Conservation (phyloP, 2,888 invertebrate species). For the Himalopsyche japonica region DNA sequence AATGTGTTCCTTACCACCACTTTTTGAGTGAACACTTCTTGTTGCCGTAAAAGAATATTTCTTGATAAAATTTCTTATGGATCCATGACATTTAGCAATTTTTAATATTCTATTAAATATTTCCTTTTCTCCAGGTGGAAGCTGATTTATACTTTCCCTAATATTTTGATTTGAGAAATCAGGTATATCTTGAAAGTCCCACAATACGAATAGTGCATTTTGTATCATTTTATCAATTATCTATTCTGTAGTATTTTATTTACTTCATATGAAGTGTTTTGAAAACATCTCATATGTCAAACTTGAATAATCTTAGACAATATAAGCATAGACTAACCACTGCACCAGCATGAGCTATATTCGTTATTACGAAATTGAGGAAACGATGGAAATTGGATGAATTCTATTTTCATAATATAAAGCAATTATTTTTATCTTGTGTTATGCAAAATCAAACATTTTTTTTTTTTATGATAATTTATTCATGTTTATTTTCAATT, state of each 20-base stretch:
- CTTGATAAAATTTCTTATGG: slow-evolving; percentile 66
- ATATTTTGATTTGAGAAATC: slow-evolving; percentile 45
- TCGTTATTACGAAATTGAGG: no score
- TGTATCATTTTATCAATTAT: slow-evolving; percentile 62
- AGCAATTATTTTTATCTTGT: no score
- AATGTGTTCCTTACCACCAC: not conserved
- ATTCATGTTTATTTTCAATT: no score
- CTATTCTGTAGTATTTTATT: no score
- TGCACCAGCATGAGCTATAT: no score
- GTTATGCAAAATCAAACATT: no score
- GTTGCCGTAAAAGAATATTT: slow-evolving; percentile 54
- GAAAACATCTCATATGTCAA: slow-evolving; percentile 16
- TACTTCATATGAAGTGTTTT: not conserved
- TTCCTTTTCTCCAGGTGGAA: slow-evolving; percentile 69
- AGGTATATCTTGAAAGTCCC: slow-evolving; percentile 59
- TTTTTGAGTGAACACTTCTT: slow-evolving; percentile 55
- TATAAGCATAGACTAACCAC: no score
- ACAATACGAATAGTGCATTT: slow-evolving; percentile 66
- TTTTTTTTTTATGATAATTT: no score
- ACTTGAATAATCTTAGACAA: not conserved
- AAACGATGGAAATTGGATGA: no score
- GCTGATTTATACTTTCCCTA: slow-evolving; percentile 54
- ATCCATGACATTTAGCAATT: slow-evolving; percentile 66
- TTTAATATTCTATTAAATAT: slow-evolving; percentile 64
- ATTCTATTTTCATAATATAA: no score